phyloP scores from a whole-genome alignment of 2,797 vertebrate species.

The Siniperca obscura region DNA sequence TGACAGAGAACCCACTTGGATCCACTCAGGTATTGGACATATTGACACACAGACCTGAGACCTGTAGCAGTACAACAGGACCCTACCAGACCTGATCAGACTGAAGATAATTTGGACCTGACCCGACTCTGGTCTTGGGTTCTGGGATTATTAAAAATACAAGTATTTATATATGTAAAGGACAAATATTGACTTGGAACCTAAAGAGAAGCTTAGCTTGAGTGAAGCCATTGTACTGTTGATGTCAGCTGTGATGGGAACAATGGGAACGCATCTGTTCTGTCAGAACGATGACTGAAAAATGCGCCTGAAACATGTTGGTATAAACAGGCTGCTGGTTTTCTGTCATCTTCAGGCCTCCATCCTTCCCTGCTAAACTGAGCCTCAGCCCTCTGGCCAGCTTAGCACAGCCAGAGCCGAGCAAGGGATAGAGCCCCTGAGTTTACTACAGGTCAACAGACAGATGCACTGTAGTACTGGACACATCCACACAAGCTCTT shows the following conservation, averaged over 20 bases:
- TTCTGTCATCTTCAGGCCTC: conserved; percentile 12
- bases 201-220: not conserved
- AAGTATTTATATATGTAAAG: not conserved
- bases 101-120: not conserved
- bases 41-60: not conserved
- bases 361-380: not conserved
- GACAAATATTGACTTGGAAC: not conserved
- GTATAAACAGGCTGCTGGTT: not conserved
- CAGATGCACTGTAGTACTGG: not conserved
- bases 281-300: not conserved
- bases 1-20: not conserved
- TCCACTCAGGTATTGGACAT: not conserved
- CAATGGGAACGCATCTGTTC: not conserved
- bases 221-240: not conserved
- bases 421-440: not conserved
- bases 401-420: conserved; percentile 30
- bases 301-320: not conserved
- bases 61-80: not conserved
- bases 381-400: not conserved
- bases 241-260: not conserved
- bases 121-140: not conserved
- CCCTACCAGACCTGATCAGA: no score
- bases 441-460: conserved; percentile 31
- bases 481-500: conserved; percentile 14
- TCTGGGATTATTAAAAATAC: not conserved